Base-by-base conservation (phyloP, 2,888 invertebrate species). In the Coleophora flavipennella region DNA sequence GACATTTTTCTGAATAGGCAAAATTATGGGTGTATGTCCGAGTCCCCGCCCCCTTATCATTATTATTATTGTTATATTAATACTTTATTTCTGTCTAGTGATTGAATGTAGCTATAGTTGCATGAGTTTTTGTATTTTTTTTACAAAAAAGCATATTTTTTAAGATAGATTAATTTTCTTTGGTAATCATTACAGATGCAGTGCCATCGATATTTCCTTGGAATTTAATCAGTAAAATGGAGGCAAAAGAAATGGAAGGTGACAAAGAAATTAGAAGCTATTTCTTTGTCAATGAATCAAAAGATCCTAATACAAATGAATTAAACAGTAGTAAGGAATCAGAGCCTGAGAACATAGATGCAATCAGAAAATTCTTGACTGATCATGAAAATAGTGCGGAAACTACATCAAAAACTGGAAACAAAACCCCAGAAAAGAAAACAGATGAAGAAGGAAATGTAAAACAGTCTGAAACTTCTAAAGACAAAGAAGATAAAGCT, bases 201-300 rank as follows among this genome's bases (percentile, higher is more conserved):
- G 80, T 91, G 36, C 92, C 92, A 7, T 90, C 91, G 43, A 90
- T 92, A 40, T 92, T 93, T 70, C 84, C 89, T 3, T 91, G 90
- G 90, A 20, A 20, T 20, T 20, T 20, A 20, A 20, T 6, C 39
- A 41, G 44, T 12, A 45, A 46, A 42, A 49, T 48, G 55, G 40
- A 49, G 45, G 36, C 34, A 8, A 35, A 41, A 27, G 49, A 55
- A 33, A 63, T 62, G 59, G 64, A 69, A 28, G 36, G 44, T 20
- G 20, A 6, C 6, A n/a, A n/a, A n/a, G n/a, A n/a, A n/a, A n/a
- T n/a, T n/a, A n/a, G 20, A 20, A 6, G 20, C 6, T 6, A 20
- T 6, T 20, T 3, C 20, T 20, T 20, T 20, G 20, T 4, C 33
- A 10, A 43, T 46, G 12, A 35, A 43, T 28, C 13, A 33, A 38